phyloP scores from a whole-genome alignment of 1,140 invertebrate species.

The Drosophila kohkoa region DNA sequence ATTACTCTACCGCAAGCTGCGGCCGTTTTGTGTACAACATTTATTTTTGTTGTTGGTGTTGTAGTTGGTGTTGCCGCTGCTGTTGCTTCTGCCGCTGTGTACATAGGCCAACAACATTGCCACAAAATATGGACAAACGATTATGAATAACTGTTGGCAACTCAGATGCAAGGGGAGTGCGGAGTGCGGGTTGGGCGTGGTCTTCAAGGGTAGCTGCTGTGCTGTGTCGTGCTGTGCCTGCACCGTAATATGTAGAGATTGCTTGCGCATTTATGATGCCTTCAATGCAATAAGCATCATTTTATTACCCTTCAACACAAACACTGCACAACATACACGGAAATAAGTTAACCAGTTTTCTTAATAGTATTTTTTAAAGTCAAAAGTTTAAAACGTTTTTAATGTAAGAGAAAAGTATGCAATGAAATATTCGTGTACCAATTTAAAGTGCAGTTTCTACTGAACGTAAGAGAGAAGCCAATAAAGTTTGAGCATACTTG shows the following conservation, averaged over 20 bases:
- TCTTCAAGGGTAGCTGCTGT: not conserved
- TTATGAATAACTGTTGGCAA: slow-evolving; percentile 70
- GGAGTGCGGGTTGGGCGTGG: slow-evolving; percentile 1
- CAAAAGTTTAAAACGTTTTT: too few relatives aligned
- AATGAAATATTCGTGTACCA: too few relatives aligned
- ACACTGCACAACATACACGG: slow-evolving; percentile 42
- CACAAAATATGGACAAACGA: slow-evolving; percentile 66
- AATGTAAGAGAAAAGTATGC: too few relatives aligned
- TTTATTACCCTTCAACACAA: slow-evolving; percentile 65
- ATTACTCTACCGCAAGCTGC: slow-evolving; percentile 66
- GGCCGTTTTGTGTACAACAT: slow-evolving; percentile 54
- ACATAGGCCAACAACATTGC: slow-evolving; percentile 31
- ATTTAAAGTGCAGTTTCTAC: too few relatives aligned
- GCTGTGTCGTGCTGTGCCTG: not conserved
- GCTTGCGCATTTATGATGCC: slow-evolving; percentile 56
- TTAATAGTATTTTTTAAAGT: too few relatives aligned
- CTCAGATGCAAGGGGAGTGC: not conserved
- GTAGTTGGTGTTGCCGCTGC: too few relatives aligned
- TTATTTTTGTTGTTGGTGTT: slow-evolving; percentile 19
- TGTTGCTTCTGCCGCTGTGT: not conserved
- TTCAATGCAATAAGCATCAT: slow-evolving; percentile 63
- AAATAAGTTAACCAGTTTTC: too few relatives aligned
- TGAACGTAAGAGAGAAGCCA: not conserved
- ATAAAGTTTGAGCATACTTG: not conserved
- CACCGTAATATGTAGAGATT: slow-evolving; percentile 12